Base-by-base conservation (phyloP, 2,888 invertebrate species). In the Drosophila anomelani region DNA sequence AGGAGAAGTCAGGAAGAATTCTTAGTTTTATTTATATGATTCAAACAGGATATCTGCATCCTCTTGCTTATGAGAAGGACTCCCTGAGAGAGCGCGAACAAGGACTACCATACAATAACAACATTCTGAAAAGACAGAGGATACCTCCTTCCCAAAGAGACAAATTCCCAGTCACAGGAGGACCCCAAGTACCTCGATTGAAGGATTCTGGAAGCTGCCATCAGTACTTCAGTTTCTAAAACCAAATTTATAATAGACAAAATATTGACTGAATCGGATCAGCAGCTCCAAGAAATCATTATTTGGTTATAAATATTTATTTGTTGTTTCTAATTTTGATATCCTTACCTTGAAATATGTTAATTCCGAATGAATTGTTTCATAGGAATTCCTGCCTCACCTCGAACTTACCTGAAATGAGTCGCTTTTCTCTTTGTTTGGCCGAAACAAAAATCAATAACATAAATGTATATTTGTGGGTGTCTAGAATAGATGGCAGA, bases 221-320 rank as follows among this genome's bases (percentile, higher is more conserved):
- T 1, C 23, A 29, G 29, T 29, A 29, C 29, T 29, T 8, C 1
- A 29, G 2, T 29, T 29, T 29, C 29, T 8, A 8, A 69, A n/a
- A 41, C 12, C 12, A 0, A 0, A 23, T 88, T 15, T 80, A 80
- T 23, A 38, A 53, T 46, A 26, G 0, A 0, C 29, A 13, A 0
- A 66, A 61, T 9, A n/a, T 78, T 10, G 88, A 81, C 39, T 39
- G n/a, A 34, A 77, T 74, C 20, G 80, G 84, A 2, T 13, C 78
- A 12, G 71, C 85, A 6, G 62, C 67, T 1, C 39, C 0, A 39
- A 26, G 20, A 12, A 26, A 13, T 4, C 39, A 9, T 8, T 12
- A 1, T 29, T n/a, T 8, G 8, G 7, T 7, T 10, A 1, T 32
- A 4, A 2, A 17, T 17, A 13, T 13, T 17, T 9, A 15, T 5